Percentiles rank a stretch among this genome's conserved stretches.
Conservation (phyloP, 2,888 invertebrate genomes). For the Acrobasis consociella region DNA sequence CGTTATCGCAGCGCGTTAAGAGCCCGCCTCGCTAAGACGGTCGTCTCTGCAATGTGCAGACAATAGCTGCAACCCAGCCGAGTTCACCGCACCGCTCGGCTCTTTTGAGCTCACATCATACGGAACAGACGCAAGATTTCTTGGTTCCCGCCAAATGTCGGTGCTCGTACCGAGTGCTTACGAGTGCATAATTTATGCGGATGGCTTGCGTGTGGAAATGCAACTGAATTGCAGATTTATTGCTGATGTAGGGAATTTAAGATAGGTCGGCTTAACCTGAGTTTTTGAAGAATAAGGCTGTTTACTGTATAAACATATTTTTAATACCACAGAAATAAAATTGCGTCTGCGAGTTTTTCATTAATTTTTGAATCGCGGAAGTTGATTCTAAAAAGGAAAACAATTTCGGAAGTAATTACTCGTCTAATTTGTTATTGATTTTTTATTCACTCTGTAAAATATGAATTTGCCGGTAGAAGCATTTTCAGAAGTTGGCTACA, state of each 20-base stretch:
- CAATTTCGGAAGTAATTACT: neutral
- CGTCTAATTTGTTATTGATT: slow-evolving; percentile 24
- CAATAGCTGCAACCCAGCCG: slow-evolving; percentile 58
- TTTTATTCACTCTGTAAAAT: slow-evolving; percentile 49
- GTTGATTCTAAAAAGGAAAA: neutral
- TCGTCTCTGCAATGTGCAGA: slow-evolving; percentile 44
- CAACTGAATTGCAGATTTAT: slow-evolving; percentile 12
- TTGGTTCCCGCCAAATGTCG: slow-evolving; percentile 29
- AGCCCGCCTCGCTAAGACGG: slow-evolving; percentile 45
- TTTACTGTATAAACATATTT: neutral
- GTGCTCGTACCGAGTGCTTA: slow-evolving; percentile 46
- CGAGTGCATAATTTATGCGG: slow-evolving; percentile 45
- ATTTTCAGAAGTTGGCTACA: slow-evolving; percentile 62
- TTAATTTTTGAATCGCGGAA: neutral
- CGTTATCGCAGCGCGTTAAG: slow-evolving; percentile 45
- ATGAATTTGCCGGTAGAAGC: slow-evolving; percentile 51
- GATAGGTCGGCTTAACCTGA: slow-evolving; percentile 1
- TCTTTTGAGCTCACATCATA: slow-evolving; percentile 65
- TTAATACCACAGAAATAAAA: neutral
- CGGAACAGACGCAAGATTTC: slow-evolving; percentile 55
- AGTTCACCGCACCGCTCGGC: slow-evolving; percentile 50
- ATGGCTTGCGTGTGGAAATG: slow-evolving; percentile 25
- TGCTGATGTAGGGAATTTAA: slow-evolving; percentile 1
- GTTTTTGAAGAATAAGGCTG: neutral
- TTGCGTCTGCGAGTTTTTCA: neutral